Percentiles rank a stretch among this genome's conserved stretches.
Evolutionary conservation across 2,888 invertebrate species (phyloP).

Genomic region (Dichetophora obliterata): DNA sequence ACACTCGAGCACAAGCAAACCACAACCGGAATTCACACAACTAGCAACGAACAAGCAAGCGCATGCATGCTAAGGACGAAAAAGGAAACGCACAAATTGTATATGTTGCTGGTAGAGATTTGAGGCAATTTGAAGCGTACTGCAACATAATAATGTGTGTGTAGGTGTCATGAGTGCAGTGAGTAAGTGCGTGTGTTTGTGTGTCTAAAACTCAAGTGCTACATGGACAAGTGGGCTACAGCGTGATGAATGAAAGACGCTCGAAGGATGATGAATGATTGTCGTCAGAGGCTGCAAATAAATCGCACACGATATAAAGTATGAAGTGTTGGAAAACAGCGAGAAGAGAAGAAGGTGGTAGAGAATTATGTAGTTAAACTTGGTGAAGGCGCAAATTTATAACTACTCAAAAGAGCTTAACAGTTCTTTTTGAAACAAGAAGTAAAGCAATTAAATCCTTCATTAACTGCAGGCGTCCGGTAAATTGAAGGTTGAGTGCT

Average conservation of each 20-base stretch:
- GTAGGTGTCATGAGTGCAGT: neutral
- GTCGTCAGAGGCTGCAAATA: constrained; percentile 23
- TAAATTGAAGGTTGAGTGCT: too few species aligned
- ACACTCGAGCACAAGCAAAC: neutral
- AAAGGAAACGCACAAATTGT: constrained; percentile 2
- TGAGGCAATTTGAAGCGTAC: neutral
- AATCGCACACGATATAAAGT: neutral
- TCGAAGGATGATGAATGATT: constrained; percentile 21
- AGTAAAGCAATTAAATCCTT: too few species aligned
- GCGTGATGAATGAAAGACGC: neutral
- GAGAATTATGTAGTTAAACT: neutral
- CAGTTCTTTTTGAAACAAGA: too few species aligned
- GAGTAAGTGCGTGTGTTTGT: neutral
- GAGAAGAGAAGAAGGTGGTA: neutral
- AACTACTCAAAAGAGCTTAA: too few species aligned
- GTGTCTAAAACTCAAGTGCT: constrained; percentile 1
- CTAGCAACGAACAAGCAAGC: neutral
- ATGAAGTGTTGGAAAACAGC: neutral
- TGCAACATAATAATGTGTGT: neutral
- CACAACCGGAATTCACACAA: constrained; percentile 10
- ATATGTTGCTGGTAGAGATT: neutral
- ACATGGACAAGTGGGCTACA: constrained; percentile 14
- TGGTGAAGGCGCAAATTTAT: neutral
- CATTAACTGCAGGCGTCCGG: too few species aligned
- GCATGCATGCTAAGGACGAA: constrained; percentile 2